Conservation (phyloP, 1,140 invertebrate species). For the Scaptodrosophila lebanonensis region DNA sequence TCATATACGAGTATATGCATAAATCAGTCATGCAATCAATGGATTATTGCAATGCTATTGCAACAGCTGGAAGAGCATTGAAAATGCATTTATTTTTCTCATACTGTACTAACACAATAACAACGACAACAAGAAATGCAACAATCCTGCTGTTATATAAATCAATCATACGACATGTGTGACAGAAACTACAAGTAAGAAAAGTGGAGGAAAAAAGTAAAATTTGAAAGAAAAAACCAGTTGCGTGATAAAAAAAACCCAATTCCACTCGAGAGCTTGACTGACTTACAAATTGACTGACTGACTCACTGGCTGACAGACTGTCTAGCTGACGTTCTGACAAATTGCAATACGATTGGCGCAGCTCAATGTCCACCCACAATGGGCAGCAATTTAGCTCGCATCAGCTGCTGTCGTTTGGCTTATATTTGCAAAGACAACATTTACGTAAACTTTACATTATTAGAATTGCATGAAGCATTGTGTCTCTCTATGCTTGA, state of each 20-base stretch:
- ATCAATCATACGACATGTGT: constrained; percentile 63
- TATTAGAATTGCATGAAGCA: constrained; percentile 61
- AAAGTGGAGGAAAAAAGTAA: background rate
- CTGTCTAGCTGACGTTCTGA: constrained; percentile 21
- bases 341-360: constrained; percentile 53
- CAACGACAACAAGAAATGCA: constrained; percentile 19
- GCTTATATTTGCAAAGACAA: constrained; percentile 61
- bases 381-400: too few relatives aligned
- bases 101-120: constrained; percentile 20
- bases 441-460: constrained; percentile 72
- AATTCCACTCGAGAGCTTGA: constrained; percentile 4
- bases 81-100: constrained; percentile 1
- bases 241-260: constrained; percentile 27
- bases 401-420: constrained; percentile 1
- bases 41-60: constrained; percentile 32
- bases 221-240: constrained; percentile 14
- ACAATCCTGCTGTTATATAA: constrained; percentile 40
- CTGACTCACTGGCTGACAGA: too few relatives aligned
- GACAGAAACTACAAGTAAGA: constrained; percentile 9
- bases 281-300: too few relatives aligned
- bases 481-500: constrained; percentile 25
- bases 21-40: constrained; percentile 13
- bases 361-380: constrained; percentile 41
- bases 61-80: constrained; percentile 22
- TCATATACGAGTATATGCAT: constrained; percentile 41